Evolutionary conservation across 2,113 vertebrate species (phyloP), one percentile per base, ranked within the genome.

Genomic region (Lamprologus speciosus): DNA sequence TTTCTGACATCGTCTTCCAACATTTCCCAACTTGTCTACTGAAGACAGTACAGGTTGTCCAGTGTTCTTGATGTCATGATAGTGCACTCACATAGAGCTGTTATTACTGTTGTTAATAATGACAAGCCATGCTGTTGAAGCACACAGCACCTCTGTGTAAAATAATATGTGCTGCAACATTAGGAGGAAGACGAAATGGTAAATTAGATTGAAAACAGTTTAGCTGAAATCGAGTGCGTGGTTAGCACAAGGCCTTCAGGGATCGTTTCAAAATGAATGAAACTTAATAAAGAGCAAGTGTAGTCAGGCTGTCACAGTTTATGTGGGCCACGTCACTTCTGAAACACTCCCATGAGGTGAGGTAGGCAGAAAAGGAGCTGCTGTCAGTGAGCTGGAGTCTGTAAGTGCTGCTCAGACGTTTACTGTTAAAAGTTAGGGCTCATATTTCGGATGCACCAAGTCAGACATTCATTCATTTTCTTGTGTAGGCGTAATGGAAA

Each of bases 221-320:
- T 57, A 8, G 7, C 7, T 58, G 13, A 28, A 58, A 16, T 28
- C 0, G 3, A 58, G 55, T 3, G 23, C 1, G 7, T 28, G 7
- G 55, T 28, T 58, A 58, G 23, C 55, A 16, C 55, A 16, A 28
- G 55, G 13, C 55, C 13, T 57, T 57, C 55, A 9, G 55, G 23
- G 23, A 28, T 57, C 21, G 0, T 0, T 58, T 57, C 12, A 57
- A 57, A 28, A 57, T 28, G 12, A 57, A 28, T 55, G 55, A 58
- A 28, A 58, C 55, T 16, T 58, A 28, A 28, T 58, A 58, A 58
- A 58, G 55, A 0, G 23, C 55, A 58, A 58, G 4, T 28, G 13
- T 28, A 58, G 13, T 58, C 55, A 16, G 55, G 55, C 26, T 58
- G 55, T 31, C 13, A 58, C 55, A 16, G 55, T 58, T 9, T 58